Evolutionary conservation across 2,797 vertebrate species (phyloP).

Genomic region (Parambassis ranga): DNA sequence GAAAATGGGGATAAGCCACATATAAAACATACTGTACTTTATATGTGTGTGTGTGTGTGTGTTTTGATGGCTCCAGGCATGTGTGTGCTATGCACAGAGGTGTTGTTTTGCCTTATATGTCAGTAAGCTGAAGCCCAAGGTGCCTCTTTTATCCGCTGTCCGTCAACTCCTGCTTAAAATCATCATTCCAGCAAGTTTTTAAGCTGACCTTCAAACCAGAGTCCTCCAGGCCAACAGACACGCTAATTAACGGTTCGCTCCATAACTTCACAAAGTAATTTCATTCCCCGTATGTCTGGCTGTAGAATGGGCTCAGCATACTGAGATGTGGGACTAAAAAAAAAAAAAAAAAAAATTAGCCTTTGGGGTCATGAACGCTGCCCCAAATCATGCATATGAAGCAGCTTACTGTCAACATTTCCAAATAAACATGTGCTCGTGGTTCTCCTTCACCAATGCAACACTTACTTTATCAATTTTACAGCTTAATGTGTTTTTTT

Average conservation of each 20-base stretch:
- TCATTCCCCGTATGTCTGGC: slow-evolving; percentile 47
- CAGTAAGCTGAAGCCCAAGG: slow-evolving; percentile 3
- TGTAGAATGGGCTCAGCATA: slow-evolving; percentile 25
- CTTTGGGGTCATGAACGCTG: slow-evolving; percentile 9
- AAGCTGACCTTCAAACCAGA: slow-evolving; percentile 65
- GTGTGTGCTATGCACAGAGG: slow-evolving; percentile 8
- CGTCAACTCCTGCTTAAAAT: slow-evolving; percentile 42
- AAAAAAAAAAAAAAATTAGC: no score
- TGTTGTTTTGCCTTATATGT: slow-evolving; percentile 6
- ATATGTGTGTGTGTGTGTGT: not conserved
- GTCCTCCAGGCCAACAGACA: slow-evolving; percentile 47
- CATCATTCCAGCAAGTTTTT: slow-evolving; percentile 39
- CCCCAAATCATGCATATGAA: slow-evolving; percentile 39
- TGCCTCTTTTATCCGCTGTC: slow-evolving; percentile 45
- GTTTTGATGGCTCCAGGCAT: not conserved
- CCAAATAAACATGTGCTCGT: slow-evolving; percentile 6
- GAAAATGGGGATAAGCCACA: not conserved
- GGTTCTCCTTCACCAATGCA: not conserved
- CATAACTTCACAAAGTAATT: slow-evolving; percentile 55
- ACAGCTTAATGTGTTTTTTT: slow-evolving; percentile 4
- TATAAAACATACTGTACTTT: not conserved
- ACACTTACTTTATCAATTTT: not conserved
- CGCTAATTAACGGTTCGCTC: slow-evolving; percentile 56
- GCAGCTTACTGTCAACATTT: slow-evolving; percentile 19
- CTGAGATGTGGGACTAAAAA: slow-evolving; percentile 36